Percentiles rank a stretch among this genome's conserved stretches.
Conservation (phyloP, 2,797 vertebrate genomes). For the Anguilla anguilla region DNA sequence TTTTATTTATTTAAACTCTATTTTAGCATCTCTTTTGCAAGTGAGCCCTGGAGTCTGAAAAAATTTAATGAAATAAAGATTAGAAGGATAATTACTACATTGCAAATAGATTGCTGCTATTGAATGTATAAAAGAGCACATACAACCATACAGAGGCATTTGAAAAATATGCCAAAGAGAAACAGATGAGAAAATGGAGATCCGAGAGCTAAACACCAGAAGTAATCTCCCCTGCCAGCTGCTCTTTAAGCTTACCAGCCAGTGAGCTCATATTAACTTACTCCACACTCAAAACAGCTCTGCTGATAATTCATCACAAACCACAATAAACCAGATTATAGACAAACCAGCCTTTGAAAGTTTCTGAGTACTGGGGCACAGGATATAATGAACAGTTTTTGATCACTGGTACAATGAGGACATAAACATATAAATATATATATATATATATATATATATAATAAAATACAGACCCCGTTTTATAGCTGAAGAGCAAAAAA, state of each 20-base stretch:
- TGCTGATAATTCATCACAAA: neutral
- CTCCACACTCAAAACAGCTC: neutral
- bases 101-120: neutral
- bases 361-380: neutral
- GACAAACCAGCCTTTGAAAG: neutral
- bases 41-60: too few relatives aligned
- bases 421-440: neutral
- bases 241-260: neutral
- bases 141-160: neutral
- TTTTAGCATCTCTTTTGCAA: too few relatives aligned
- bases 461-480: neutral
- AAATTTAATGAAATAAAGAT: too few relatives aligned
- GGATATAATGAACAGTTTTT: neutral
- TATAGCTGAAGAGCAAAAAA: neutral
- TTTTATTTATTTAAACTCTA: too few relatives aligned
- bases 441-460: too few relatives aligned
- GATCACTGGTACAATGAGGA: neutral
- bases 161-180: neutral
- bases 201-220: neutral
- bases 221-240: neutral
- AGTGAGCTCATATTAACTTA: neutral
- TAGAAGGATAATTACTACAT: too few relatives aligned
- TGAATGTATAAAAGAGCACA: neutral
- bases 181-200: neutral
- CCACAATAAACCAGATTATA: neutral